A percentile compares a stretch with the other conserved stretches of the same genome.
These are phyloP conservation scores for Diplogasteroides magnus DNA, from an alignment of 1,140 invertebrate species.

Conservation along the genomic window DNA sequence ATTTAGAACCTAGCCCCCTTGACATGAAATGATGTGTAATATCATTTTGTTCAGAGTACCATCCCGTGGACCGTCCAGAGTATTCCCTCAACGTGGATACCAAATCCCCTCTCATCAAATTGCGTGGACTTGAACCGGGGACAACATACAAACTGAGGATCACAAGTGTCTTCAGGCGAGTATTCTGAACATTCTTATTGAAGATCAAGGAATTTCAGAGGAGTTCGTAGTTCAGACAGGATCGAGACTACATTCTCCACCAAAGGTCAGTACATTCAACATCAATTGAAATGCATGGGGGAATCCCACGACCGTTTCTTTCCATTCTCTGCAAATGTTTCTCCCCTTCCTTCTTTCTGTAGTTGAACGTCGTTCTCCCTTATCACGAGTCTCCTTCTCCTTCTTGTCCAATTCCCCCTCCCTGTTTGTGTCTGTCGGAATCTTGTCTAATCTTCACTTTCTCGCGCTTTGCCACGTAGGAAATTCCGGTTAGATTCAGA, in stretches of 20 bases:
- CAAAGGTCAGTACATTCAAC: too few species aligned
- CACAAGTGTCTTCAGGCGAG: slow-evolving; percentile 3
- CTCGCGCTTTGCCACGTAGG: slow-evolving; percentile 14
- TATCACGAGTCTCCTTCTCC: neutral
- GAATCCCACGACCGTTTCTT: too few species aligned
- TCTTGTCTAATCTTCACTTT: slow-evolving; percentile 17
- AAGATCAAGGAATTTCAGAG: slow-evolving; percentile 7
- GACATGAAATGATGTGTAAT: neutral
- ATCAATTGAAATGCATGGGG: too few species aligned
- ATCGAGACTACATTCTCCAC: slow-evolving; percentile 30
- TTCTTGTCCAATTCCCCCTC: neutral
- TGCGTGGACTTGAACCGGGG: slow-evolving; percentile 28
- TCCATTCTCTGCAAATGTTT: too few species aligned
- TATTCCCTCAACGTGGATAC: slow-evolving; percentile 29
- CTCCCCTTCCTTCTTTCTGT: too few species aligned
- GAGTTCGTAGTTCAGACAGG: slow-evolving; percentile 16
- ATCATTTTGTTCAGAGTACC: slow-evolving; percentile 25
- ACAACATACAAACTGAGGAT: slow-evolving; percentile 28
- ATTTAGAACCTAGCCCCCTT: neutral
- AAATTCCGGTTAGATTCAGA: too few species aligned
- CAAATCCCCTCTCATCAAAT: slow-evolving; percentile 20
- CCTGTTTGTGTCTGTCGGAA: neutral
- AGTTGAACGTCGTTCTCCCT: neutral
- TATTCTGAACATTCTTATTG: neutral
- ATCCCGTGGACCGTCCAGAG: slow-evolving; percentile 31